A percentile compares a stretch with the other conserved stretches of the same genome.
Evolutionary conservation across 2,113 vertebrate genomes (phyloP).

Genomic region (Crotalus tigris): DNA sequence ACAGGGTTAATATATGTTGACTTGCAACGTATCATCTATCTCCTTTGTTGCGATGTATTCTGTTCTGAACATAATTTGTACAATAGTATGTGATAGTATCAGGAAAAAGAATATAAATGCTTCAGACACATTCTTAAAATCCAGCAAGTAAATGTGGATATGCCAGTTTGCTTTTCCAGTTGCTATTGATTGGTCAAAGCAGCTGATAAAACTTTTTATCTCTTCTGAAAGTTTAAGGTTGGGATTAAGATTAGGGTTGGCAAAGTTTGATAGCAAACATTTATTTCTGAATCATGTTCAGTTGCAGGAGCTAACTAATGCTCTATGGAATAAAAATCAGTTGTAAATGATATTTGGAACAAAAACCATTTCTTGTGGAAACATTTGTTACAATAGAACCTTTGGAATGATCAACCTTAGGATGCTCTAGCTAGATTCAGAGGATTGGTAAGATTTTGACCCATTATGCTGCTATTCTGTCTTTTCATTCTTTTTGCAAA

Average conservation of each 20-base stretch:
- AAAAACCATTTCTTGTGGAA: conserved; percentile 17
- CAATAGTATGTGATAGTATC: conserved; percentile 56
- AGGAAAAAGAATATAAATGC: conserved; percentile 53
- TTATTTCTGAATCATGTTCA: neutral
- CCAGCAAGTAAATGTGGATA: conserved; percentile 10
- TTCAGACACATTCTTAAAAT: conserved; percentile 34
- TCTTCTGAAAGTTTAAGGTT: neutral
- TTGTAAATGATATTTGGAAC: conserved; percentile 3
- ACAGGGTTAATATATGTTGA: neutral
- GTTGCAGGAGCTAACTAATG: neutral
- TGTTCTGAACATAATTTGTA: conserved; percentile 55
- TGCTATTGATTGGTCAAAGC: neutral
- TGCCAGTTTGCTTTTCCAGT: neutral
- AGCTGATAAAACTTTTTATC: conserved; percentile 10
- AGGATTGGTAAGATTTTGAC: neutral
- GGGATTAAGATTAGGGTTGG: neutral
- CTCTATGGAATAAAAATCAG: neutral
- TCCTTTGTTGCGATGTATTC: conserved; percentile 15
- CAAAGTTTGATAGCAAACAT: neutral
- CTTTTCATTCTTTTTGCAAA: neutral
- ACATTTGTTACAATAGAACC: neutral
- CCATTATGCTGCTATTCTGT: neutral
- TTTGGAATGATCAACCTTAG: neutral
- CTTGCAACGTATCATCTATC: neutral
- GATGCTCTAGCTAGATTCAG: neutral